Conservation (phyloP, 2,888 invertebrate species). For the Dioctria rufipes region DNA sequence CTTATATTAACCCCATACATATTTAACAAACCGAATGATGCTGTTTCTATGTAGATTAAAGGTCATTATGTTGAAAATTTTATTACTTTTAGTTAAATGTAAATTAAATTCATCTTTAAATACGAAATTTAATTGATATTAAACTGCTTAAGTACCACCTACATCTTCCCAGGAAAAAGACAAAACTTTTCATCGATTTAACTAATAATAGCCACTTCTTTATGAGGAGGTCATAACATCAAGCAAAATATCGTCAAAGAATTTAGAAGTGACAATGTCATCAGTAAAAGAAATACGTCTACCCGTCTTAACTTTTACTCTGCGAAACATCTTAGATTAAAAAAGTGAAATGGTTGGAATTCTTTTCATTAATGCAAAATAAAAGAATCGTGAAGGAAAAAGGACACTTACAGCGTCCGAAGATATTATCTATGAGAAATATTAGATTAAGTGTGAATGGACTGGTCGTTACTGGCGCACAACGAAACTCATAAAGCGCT, state of each 20-base stretch:
- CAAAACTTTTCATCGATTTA: no score
- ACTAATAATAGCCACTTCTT: no score
- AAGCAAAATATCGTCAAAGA: slow-evolving; percentile 19
- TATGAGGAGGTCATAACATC: no score
- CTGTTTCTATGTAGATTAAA: no score
- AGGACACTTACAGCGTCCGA: slow-evolving; percentile 43
- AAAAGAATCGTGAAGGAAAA: slow-evolving; percentile 16
- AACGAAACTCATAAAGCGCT: slow-evolving; percentile 41
- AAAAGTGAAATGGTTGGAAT: slow-evolving; percentile 41
- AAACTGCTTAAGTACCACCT: no score
- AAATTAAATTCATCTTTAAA: no score
- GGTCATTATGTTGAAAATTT: no score
- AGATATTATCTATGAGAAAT: slow-evolving; percentile 57
- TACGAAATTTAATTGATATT: no score
- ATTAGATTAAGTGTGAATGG: slow-evolving; percentile 59
- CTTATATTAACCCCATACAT: no score
- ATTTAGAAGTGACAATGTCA: slow-evolving; percentile 38
- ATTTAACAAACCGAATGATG: no score
- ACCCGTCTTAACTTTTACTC: neutral
- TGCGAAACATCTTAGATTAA: slow-evolving; percentile 29
- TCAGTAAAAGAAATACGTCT: slow-evolving; percentile 17
- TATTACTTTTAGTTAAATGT: no score
- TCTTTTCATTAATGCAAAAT: slow-evolving; percentile 40
- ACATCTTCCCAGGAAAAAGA: no score
- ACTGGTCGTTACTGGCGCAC: slow-evolving; percentile 34